Evolutionary conservation across 1,140 invertebrate genomes (phyloP).

Genomic region (Drosophila nebulosa): DNA sequence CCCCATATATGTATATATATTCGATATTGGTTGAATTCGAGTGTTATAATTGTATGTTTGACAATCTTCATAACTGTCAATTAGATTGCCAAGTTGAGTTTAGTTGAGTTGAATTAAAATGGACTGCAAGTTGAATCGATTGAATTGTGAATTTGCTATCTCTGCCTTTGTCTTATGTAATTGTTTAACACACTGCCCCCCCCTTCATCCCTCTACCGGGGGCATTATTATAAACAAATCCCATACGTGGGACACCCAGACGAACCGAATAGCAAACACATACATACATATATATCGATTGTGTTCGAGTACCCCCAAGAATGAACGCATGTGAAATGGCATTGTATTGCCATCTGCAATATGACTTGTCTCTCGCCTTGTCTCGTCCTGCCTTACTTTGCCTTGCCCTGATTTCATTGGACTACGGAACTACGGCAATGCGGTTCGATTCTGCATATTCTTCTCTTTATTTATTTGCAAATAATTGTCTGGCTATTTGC

Average conservation of each 20-base stretch:
- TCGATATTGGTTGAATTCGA: conserved; percentile 47
- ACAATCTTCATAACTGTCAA: conserved; percentile 80
- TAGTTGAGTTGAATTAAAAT: not conserved
- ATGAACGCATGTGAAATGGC: conserved; percentile 24
- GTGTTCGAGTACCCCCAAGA: not conserved
- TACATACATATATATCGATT: not conserved
- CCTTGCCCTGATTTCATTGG: conserved; percentile 64
- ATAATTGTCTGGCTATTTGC: conserved; percentile 3
- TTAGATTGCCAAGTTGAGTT: conserved; percentile 55
- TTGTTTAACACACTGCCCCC: conserved; percentile 65
- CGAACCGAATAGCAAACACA: not conserved
- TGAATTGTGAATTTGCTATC: not conserved
- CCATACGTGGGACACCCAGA: conserved; percentile 8
- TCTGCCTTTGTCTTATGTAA: conserved; percentile 52
- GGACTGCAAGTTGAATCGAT: not conserved
- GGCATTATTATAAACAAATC: conserved; percentile 74
- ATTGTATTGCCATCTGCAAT: too few relatives aligned
- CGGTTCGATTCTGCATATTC: not conserved
- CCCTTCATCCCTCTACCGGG: conserved; percentile 10
- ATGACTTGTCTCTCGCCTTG: too few relatives aligned
- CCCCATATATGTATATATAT: too few relatives aligned
- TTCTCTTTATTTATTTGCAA: not conserved
- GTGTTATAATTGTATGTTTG: conserved; percentile 78
- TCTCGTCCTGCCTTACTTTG: too few relatives aligned
- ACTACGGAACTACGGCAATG: conserved; percentile 53